A percentile compares a stretch with the other conserved stretches of the same genome.
These are phyloP conservation scores for Aspiorhynchus laticeps DNA, from an alignment of 2,113 vertebrate species.

Conservation along the genomic window DNA sequence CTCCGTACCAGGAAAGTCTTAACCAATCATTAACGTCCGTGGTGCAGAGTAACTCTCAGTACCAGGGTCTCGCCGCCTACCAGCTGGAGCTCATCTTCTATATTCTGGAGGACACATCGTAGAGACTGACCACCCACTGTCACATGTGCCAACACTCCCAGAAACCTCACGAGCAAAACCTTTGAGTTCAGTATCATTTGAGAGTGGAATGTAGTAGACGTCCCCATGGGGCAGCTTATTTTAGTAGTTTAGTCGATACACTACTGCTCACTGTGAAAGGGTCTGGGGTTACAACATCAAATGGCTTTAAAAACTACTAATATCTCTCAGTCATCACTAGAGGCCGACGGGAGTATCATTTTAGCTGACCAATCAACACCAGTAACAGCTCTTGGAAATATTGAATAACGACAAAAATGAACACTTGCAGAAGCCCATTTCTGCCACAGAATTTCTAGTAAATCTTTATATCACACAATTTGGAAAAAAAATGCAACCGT, in stretches of 20 bases:
- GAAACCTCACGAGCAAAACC: conserved; percentile 44
- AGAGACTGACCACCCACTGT: conserved; percentile 51
- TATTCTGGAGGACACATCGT: conserved; percentile 95
- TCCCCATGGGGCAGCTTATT: conserved; percentile 15
- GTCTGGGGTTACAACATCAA: conserved; percentile 2
- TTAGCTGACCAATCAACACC: neutral
- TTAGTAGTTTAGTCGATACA: neutral
- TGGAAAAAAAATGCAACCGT: no score
- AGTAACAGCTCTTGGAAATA: neutral
- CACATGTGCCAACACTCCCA: conserved; percentile 16
- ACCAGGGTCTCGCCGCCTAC: conserved; percentile 84
- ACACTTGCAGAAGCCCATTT: neutral
- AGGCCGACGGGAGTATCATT: neutral
- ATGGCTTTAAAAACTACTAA: neutral
- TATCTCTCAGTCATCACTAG: neutral
- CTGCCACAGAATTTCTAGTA: neutral
- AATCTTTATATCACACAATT: no score
- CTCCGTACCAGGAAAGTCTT: conserved; percentile 92
- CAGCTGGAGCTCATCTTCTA: conserved; percentile 98
- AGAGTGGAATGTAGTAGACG: neutral
- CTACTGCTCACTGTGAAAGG: conserved; percentile 36
- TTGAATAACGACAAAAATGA: neutral
- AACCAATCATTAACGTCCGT: conserved; percentile 92
- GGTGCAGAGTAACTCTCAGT: conserved; percentile 91
- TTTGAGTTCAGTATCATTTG: conserved; percentile 44